Evolutionary conservation across 2,113 vertebrate genomes (phyloP).

Genomic region (Pongo abelii): DNA sequence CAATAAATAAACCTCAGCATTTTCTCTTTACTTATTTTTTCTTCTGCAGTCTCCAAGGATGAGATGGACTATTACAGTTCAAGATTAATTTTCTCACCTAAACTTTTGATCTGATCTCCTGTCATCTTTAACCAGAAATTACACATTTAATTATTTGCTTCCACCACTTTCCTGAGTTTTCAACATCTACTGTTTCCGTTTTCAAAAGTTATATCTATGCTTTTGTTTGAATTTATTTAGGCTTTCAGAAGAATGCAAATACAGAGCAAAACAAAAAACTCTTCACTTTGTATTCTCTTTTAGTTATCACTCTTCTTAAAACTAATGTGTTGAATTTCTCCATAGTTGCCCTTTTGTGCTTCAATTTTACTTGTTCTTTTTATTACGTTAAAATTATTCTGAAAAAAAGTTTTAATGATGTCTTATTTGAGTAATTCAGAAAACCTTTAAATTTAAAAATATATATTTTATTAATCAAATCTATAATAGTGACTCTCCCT

Average conservation of each 20-base stretch:
- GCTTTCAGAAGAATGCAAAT: not conserved
- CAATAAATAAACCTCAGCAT: not conserved
- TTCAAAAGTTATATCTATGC: not conserved
- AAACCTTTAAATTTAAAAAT: not conserved
- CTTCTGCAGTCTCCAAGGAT: not conserved
- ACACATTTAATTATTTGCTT: not conserved
- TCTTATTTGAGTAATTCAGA: not conserved
- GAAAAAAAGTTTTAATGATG: not conserved
- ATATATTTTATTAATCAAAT: not conserved
- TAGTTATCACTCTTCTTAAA: not conserved
- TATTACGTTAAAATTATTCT: not conserved
- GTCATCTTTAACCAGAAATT: not conserved
- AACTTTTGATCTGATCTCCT: not conserved
- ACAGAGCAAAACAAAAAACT: not conserved
- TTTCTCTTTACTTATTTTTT: not conserved
- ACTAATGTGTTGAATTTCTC: not conserved
- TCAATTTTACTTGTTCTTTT: not conserved
- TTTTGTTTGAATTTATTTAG: not conserved
- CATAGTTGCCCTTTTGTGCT: not conserved
- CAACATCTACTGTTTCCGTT: not conserved
- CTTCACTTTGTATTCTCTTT: not conserved
- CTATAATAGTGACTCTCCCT: too few species aligned
- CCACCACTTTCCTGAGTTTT: not conserved
- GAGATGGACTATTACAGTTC: not conserved
- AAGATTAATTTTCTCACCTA: not conserved